Percentiles rank a stretch among this genome's conserved stretches.
These are phyloP conservation scores for Parazoanthus darwini DNA, from an alignment of 92 coral and sea anemone genomes.

Conservation along the genomic window DNA sequence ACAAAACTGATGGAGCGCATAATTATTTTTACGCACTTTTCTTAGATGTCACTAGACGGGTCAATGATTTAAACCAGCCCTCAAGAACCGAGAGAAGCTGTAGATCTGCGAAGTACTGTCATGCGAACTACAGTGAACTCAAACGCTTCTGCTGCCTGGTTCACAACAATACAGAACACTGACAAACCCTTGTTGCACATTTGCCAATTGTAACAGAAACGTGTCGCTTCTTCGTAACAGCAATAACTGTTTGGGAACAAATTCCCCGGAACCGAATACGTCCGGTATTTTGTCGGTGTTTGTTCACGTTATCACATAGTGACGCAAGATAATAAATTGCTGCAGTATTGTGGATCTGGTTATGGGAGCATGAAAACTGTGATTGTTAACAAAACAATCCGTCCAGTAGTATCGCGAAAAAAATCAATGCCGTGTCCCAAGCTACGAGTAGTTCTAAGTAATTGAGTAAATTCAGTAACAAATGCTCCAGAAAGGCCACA, in stretches of 20 bases:
- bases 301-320: constrained; percentile 19
- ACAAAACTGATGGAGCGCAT: background rate
- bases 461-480: background rate
- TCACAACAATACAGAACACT: background rate
- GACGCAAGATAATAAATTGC: constrained; percentile 23
- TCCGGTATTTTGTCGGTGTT: constrained; percentile 6
- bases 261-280: background rate
- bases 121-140: background rate
- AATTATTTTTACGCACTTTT: background rate
- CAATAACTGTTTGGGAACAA: background rate
- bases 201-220: background rate
- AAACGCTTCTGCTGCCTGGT: background rate
- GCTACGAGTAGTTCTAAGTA: background rate
- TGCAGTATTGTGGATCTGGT: constrained; percentile 5
- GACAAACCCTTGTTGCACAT: background rate
- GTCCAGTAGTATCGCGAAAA: background rate
- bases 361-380: constrained; percentile 39
- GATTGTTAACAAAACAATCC: constrained; percentile 21
- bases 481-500: background rate
- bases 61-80: background rate
- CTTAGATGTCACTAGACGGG: background rate
- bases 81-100: background rate
- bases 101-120: background rate
- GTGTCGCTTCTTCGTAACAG: background rate
- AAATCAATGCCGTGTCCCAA: background rate